Conservation (phyloP, 2,797 vertebrate species). For the Dallia pectoralis region DNA sequence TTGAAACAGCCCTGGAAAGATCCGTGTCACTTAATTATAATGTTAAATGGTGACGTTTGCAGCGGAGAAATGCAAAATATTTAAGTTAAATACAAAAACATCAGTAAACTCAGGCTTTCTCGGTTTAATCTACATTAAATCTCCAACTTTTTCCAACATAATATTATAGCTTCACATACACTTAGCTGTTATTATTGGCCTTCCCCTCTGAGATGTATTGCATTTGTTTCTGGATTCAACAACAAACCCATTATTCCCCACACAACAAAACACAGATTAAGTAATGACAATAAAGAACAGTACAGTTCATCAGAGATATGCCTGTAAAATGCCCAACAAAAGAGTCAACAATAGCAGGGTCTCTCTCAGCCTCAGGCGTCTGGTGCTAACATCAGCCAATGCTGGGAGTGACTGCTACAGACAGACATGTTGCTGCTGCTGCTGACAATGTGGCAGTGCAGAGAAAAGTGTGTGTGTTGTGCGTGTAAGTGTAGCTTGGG, state of each 20-base stretch:
- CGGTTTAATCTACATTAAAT: no score
- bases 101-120: slow-evolving; percentile 2
- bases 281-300: slow-evolving; percentile 6
- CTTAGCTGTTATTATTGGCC: not conserved
- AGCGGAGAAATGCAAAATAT: not conserved
- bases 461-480: slow-evolving; percentile 4
- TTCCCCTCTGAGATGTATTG: not conserved
- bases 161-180: not conserved
- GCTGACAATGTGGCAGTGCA: slow-evolving; percentile 22
- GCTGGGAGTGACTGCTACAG: slow-evolving; percentile 6
- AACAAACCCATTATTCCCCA: slow-evolving; percentile 34
- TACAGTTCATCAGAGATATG: slow-evolving; percentile 18
- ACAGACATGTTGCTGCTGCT: slow-evolving; percentile 20
- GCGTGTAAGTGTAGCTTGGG: not conserved
- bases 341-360: slow-evolving; percentile 29
- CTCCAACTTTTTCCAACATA: not conserved
- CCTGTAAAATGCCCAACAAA: slow-evolving; percentile 29
- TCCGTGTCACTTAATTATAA: not conserved
- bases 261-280: slow-evolving; percentile 27
- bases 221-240: slow-evolving; percentile 8
- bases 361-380: not conserved
- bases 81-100: not conserved
- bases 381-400: not conserved
- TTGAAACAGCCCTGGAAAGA: not conserved
- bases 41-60: not conserved